Conservation (phyloP, 2,888 invertebrate genomes). For the Cephonodes hylas region DNA sequence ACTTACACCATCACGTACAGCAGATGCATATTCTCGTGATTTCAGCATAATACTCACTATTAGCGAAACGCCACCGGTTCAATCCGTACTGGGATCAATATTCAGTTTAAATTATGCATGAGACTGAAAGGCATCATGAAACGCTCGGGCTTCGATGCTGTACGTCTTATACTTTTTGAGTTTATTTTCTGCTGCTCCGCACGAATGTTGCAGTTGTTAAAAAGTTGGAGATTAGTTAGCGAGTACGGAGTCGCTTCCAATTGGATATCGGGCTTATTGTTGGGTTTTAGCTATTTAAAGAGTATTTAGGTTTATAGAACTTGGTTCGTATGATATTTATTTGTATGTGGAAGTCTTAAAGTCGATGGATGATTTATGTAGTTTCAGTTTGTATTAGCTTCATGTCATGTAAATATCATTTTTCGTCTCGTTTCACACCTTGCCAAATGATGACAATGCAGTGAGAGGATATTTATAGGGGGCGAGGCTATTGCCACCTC, state of each 20-base stretch:
- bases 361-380: no score
- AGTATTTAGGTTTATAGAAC: no score
- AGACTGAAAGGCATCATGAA: slow-evolving; percentile 35
- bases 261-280: background rate
- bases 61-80: slow-evolving; percentile 33
- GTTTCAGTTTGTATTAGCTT: no score
- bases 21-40: slow-evolving; percentile 29
- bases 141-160: slow-evolving; percentile 13
- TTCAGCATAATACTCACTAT: slow-evolving; percentile 39
- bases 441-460: no score
- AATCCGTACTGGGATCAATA: slow-evolving; percentile 38
- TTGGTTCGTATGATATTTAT: no score
- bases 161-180: background rate
- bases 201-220: background rate
- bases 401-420: no score
- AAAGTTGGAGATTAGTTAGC: background rate
- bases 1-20: slow-evolving; percentile 30
- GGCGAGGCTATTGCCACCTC: no score
- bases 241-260: background rate
- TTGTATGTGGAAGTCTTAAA: no score
- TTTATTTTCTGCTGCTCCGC: background rate
- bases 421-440: no score
- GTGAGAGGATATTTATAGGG: no score
- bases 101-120: slow-evolving; percentile 51
- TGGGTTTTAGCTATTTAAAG: no score